Conservation (phyloP, 2,113 vertebrate genomes). For the Myiozetetes cayanensis region DNA sequence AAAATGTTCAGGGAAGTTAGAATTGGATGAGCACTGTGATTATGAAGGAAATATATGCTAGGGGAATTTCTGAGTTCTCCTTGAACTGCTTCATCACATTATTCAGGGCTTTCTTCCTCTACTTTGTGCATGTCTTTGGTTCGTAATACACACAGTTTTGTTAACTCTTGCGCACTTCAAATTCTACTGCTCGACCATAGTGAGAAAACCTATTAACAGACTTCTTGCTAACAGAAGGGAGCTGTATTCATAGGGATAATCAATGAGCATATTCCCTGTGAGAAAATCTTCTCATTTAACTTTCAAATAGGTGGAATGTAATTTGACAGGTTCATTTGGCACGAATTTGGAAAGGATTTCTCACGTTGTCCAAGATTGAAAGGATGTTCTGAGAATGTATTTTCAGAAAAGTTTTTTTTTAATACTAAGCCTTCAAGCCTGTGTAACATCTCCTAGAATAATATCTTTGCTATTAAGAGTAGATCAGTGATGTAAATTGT, state of each 20-base stretch:
- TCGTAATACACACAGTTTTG: not conserved
- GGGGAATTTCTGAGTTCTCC: not conserved
- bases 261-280: not conserved
- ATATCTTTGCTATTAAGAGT: not conserved
- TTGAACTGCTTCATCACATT: not conserved
- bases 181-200: not conserved
- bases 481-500: not conserved
- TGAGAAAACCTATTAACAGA: constrained; percentile 26
- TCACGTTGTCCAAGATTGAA: not conserved
- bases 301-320: not conserved
- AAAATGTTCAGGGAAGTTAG: not conserved
- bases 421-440: not conserved
- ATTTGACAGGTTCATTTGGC: constrained; percentile 4
- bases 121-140: not conserved
- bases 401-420: not conserved
- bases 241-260: not conserved
- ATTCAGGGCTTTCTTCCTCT: not conserved
- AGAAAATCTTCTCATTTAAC: constrained; percentile 14
- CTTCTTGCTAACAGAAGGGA: not conserved
- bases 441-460: not conserved
- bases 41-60: not conserved
- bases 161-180: not conserved
- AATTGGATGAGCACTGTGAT: not conserved
- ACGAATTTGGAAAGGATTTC: not conserved
- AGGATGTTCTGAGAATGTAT: not conserved